Evolutionary conservation across 2,797 vertebrate genomes (phyloP).

Genomic region (Anolis apletophallus): DNA sequence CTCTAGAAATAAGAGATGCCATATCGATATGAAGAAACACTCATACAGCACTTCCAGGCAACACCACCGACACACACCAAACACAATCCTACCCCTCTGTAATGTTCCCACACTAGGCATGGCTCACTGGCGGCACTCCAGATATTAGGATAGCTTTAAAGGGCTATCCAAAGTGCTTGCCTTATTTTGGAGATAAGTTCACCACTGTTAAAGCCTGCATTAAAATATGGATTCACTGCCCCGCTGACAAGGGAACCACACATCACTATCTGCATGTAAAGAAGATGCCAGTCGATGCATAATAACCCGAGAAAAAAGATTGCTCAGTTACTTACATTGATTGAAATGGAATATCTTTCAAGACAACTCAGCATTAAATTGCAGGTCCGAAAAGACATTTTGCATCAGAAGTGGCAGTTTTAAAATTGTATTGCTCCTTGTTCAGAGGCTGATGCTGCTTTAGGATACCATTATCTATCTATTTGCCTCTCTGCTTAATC

Average conservation of each 20-base stretch:
- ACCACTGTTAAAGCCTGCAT: too few relatives aligned
- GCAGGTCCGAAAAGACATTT: background rate
- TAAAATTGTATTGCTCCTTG: background rate
- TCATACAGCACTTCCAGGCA: background rate
- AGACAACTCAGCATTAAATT: background rate
- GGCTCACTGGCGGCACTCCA: background rate
- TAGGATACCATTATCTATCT: background rate
- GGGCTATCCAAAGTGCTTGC: too few relatives aligned
- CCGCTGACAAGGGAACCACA: too few relatives aligned
- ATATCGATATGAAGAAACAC: background rate
- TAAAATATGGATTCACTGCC: too few relatives aligned
- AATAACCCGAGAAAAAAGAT: too few relatives aligned
- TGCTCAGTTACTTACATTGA: background rate
- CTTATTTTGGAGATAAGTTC: too few relatives aligned
- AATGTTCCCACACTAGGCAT: background rate
- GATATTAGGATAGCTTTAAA: too few relatives aligned
- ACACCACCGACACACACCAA: too few relatives aligned
- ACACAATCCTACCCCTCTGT: accelerated
- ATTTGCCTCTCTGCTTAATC: background rate
- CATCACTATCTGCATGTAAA: too few relatives aligned
- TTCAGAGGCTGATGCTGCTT: background rate
- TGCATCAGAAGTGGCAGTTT: background rate
- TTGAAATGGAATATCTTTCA: background rate
- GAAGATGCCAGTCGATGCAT: background rate
- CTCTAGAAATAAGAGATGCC: background rate